Conservation (phyloP, 1,140 invertebrate species). For the Melanaphis sacchari region DNA sequence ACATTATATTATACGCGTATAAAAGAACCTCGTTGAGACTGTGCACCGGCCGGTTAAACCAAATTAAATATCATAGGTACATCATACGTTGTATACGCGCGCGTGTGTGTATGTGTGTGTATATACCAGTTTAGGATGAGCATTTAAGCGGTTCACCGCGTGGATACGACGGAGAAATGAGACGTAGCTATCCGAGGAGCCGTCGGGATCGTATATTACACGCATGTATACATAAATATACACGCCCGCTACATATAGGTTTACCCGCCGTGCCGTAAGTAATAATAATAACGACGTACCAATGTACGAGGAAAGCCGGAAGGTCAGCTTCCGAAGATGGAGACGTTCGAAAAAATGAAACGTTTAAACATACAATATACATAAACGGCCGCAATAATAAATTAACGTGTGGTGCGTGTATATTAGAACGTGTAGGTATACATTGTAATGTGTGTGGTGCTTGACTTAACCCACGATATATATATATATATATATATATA, state of each 20-base stretch:
- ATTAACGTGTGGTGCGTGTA: not conserved
- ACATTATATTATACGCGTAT: not conserved
- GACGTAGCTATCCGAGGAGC: not conserved
- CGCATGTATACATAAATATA: not conserved
- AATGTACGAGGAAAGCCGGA: not conserved
- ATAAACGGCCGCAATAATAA: not conserved
- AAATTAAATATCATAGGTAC: not conserved
- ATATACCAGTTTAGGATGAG: not conserved
- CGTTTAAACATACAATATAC: not conserved
- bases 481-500: not conserved
- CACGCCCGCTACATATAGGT: not conserved
- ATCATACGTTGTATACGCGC: not conserved
- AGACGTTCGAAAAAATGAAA: not conserved
- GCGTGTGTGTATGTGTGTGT: no score
- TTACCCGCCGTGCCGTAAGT: not conserved
- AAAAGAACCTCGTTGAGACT: not conserved
- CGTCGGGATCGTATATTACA: not conserved
- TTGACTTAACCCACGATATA: not conserved
- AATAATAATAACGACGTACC: not conserved
- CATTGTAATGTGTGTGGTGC: not conserved
- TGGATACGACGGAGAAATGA: not conserved
- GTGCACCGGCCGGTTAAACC: not conserved
- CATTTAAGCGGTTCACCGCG: not conserved
- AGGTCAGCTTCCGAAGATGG: not conserved
- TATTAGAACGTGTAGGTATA: no score